Evolutionary conservation across 2,797 vertebrate species (phyloP).

Genomic region (Onychomys torridus): DNA sequence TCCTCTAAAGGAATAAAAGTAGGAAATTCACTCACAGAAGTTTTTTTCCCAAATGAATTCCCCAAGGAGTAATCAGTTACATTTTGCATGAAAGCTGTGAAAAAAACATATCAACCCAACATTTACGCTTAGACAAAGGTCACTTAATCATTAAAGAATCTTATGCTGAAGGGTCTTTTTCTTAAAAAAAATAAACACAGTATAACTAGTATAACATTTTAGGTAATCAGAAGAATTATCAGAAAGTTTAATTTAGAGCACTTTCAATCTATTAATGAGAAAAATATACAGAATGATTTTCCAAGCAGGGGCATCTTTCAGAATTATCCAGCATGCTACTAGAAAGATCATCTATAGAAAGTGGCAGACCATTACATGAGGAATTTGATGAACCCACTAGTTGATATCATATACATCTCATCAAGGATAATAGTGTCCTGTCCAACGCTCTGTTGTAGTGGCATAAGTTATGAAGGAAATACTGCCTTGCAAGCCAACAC

Average conservation of each 20-base stretch:
- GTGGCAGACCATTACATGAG: not conserved
- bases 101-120: slow-evolving; percentile 26
- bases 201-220: not conserved
- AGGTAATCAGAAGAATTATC: not conserved
- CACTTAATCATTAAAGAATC: slow-evolving; percentile 10
- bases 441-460: not conserved
- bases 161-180: not conserved
- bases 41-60: slow-evolving; percentile 9
- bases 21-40: slow-evolving; percentile 52
- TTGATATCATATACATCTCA: not conserved
- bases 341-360: not conserved
- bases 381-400: not conserved
- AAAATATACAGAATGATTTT: not conserved
- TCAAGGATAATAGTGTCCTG: not conserved
- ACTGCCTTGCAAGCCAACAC: not conserved
- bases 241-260: not conserved
- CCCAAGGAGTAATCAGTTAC: slow-evolving; percentile 67
- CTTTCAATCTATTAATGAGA: not conserved
- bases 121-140: slow-evolving; percentile 2
- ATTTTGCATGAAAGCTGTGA: slow-evolving; percentile 51
- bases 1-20: slow-evolving; percentile 59
- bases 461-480: not conserved
- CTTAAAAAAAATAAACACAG: not conserved
- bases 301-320: not conserved
- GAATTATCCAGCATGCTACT: not conserved